Evolutionary conservation across 2,113 vertebrate species (phyloP), one percentile per base, ranked within the genome.

Genomic region (Saccopteryx leptura): DNA sequence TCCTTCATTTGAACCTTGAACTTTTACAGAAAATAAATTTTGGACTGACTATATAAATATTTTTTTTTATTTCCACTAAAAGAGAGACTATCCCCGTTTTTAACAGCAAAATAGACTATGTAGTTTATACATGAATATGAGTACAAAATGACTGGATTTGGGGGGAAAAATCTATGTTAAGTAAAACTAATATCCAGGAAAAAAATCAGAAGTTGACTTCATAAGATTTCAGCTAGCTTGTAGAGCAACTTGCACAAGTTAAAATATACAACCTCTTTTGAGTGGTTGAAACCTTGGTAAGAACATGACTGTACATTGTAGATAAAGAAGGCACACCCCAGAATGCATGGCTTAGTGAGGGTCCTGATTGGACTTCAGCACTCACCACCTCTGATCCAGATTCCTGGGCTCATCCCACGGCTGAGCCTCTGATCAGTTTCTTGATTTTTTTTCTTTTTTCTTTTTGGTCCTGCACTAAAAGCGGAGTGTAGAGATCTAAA

Each of bases 21-120:
- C 65, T 85, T 82, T 93, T 82, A 31, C 33, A 71, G 90, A 86
- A 95, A 95, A 88, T 23, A 79, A n/a, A 60, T 61, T 91, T 92
- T 39, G 26, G 21, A 52, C 33, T 74, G 14, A 21, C 61, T 58
- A 78, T 80, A 79, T 88, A 94, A 95, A 76, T 21, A 9, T 71
- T 91, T 33, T 52, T 89, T 4, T 7, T 10, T 74, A 71, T 90
- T 94, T 95, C 84, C 93, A 17, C 88, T 94, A 54, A 75, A 95
- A 95, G 46, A 95, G 80, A 92, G 12, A 23, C 15, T 88, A 83
- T 24, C 1, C 9, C 60, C 9, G 72, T 93, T 86, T 74, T 52
- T 60, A 48, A 83, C 81, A 90, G 33, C 58, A 61, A 94, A 87
- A 90, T 31, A 84, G 75, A 54, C 18, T 23, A 61, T 4, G 54